A percentile compares a stretch with the other conserved stretches of the same genome.
phyloP scores from a whole-genome alignment of 2,113 vertebrate species.

The Ochotona princeps region DNA sequence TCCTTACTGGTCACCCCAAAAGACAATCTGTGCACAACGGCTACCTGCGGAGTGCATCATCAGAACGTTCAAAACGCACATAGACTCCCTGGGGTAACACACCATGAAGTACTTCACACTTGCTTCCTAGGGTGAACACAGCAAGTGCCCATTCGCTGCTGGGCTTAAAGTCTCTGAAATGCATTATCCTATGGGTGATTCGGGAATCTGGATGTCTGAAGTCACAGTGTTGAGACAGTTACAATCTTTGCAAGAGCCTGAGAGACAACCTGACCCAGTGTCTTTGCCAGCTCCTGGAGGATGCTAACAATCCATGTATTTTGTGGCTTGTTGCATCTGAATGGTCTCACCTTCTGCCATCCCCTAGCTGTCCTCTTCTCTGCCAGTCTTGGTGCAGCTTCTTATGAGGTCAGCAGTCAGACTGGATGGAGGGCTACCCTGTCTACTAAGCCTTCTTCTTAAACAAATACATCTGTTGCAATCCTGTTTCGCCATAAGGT shows the following conservation, averaged over 20 bases:
- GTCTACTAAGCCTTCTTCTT: not conserved
- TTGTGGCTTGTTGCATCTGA: not conserved
- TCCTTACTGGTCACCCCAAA: not conserved
- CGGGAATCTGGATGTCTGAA: not conserved
- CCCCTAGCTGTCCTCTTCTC: not conserved
- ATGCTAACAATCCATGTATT: not conserved
- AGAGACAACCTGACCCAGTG: not conserved
- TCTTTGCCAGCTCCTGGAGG: not conserved
- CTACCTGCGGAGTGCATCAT: not conserved
- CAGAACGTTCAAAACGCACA: not conserved
- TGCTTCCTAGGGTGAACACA: not conserved
- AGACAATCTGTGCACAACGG: not conserved
- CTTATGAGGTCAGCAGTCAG: not conserved
- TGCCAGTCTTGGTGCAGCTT: not conserved
- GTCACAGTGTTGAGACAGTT: not conserved
- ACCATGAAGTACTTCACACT: not conserved
- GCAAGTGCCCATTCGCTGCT: not conserved
- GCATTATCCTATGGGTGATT: not conserved
- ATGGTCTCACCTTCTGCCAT: not conserved
- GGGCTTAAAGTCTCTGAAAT: not conserved
- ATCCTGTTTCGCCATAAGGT: not conserved
- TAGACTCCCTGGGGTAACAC: not conserved
- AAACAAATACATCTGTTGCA: not conserved
- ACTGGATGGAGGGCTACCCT: not conserved
- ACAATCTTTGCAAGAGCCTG: not conserved